Conservation (phyloP, 2,888 invertebrate genomes). For the Rotaria magnacalcarata region DNA sequence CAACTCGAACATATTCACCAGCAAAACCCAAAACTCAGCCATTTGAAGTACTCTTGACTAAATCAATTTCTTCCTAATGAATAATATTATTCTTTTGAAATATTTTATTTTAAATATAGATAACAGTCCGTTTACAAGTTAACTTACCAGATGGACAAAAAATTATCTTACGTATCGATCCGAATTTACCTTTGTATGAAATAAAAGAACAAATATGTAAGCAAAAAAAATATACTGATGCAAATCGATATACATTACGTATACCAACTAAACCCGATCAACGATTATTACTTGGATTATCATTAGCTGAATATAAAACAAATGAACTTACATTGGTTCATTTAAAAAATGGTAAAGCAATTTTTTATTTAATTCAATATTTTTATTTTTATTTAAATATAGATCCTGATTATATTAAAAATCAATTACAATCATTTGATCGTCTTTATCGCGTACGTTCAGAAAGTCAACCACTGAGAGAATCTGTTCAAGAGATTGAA, state of each 20-base stretch:
- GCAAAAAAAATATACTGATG: conserved; percentile 8
- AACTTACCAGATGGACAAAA: conserved; percentile 27
- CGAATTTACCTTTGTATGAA: conserved; percentile 27
- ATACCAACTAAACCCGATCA: neutral
- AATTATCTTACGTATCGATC: conserved; percentile 8
- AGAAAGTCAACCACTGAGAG: neutral
- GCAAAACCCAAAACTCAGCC: neutral
- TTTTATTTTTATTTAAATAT: neutral
- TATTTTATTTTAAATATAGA: neutral
- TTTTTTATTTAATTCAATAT: no score
- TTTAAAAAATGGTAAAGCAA: neutral
- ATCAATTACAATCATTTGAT: conserved; percentile 18
- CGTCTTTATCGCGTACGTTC: neutral
- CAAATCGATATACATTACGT: conserved; percentile 22
- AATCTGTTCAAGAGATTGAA: neutral
- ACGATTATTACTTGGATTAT: neutral
- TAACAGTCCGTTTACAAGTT: conserved; percentile 33
- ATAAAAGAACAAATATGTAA: conserved; percentile 35
- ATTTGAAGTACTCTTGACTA: neutral
- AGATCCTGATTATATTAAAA: neutral
- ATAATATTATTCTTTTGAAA: neutral
- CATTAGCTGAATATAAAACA: conserved; percentile 37
- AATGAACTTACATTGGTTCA: conserved; percentile 6
- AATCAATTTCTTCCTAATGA: neutral
- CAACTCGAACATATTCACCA: neutral